phyloP scores from a whole-genome alignment of 2,113 vertebrate species.

The Typhlomys cinereus region DNA sequence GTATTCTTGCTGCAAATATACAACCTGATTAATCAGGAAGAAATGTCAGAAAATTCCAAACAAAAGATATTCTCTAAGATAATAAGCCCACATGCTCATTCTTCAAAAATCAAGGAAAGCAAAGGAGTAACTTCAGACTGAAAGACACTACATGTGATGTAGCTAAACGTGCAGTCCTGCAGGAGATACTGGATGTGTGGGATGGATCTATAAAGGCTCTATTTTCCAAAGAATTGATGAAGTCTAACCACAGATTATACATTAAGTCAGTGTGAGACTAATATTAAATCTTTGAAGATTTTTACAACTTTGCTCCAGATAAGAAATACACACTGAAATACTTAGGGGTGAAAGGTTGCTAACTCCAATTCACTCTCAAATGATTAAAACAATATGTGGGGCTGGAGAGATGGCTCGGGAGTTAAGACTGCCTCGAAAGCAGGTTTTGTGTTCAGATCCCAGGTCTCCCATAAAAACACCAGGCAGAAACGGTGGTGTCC shows the following conservation, averaged over 20 bases:
- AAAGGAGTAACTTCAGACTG: neutral
- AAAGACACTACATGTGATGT: neutral
- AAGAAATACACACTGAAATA: neutral
- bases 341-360: neutral
- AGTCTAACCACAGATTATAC: neutral
- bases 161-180: neutral
- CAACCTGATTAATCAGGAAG: neutral
- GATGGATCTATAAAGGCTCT: neutral
- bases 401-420: too few relatives aligned
- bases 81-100: neutral
- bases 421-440: too few relatives aligned
- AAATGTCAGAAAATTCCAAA: neutral
- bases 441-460: too few relatives aligned
- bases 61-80: too few relatives aligned
- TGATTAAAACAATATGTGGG: neutral
- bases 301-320: neutral
- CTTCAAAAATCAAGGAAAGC: neutral
- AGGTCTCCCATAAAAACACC: too few relatives aligned
- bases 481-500: too few relatives aligned
- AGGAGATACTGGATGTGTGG: neutral
- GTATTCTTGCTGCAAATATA: neutral
- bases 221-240: neutral
- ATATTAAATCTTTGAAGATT: neutral
- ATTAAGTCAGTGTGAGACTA: neutral
- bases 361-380: neutral